Conservation (phyloP, 2,888 invertebrate genomes). For the Yponomeuta sedellus region DNA sequence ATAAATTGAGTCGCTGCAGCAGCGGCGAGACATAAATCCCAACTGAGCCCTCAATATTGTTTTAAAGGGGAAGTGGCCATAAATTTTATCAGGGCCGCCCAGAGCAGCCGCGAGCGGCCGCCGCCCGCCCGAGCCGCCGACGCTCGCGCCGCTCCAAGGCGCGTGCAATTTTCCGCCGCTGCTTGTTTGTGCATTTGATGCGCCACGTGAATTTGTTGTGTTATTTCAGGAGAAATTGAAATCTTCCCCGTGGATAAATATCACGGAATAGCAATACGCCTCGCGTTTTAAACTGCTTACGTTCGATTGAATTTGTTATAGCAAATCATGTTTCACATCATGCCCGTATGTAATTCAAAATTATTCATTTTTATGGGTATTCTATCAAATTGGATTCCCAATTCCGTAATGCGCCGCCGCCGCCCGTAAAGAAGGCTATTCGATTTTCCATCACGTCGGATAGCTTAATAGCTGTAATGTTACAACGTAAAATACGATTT, state of each 20-base stretch:
- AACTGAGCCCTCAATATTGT: conserved; percentile 78
- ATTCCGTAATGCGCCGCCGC: conserved; percentile 10
- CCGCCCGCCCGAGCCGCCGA: conserved; percentile 28
- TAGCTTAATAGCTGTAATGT: conserved; percentile 44
- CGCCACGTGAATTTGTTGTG: conserved; percentile 53
- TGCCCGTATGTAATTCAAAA: neutral
- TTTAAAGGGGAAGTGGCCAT: conserved; percentile 78
- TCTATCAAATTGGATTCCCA: conserved; percentile 14
- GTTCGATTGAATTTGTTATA: conserved; percentile 3
- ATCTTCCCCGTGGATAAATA: conserved; percentile 38
- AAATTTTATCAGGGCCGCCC: conserved; percentile 76
- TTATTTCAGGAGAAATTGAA: conserved; percentile 52
- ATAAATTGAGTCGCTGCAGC: conserved; percentile 77
- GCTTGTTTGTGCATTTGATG: conserved; percentile 57
- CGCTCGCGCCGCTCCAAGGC: conserved; percentile 30
- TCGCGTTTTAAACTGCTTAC: conserved; percentile 11
- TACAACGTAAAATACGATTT: conserved; percentile 55
- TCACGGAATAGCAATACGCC: conserved; percentile 14
- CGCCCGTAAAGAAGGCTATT: conserved; percentile 30
- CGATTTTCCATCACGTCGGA: conserved; percentile 52
- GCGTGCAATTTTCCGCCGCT: conserved; percentile 66
- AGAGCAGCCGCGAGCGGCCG: conserved; percentile 42
- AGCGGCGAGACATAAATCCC: conserved; percentile 77
- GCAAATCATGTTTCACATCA: conserved; percentile 5
- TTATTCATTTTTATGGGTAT: conserved; percentile 11